These are phyloP conservation scores for Vanessa atalanta DNA, from an alignment of 1,140 invertebrate species.

Conservation along the genomic window DNA sequence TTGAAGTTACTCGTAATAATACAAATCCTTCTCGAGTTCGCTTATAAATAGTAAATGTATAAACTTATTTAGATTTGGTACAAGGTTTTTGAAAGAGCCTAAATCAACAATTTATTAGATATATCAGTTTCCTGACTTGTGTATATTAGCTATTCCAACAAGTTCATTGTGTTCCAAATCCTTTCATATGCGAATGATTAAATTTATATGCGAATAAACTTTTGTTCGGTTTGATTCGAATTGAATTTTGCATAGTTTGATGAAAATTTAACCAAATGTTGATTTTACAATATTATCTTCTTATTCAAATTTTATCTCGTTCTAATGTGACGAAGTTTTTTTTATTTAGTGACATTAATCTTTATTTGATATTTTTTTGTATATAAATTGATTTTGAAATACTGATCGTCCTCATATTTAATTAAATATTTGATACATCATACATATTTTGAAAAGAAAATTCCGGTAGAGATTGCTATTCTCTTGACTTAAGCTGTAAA, in stretches of 20 bases:
- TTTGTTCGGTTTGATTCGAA: constrained; percentile 19
- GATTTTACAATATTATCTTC: neutral
- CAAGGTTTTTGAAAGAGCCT: constrained; percentile 17
- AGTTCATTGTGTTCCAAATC: constrained; percentile 16
- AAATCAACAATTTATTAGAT: constrained; percentile 30
- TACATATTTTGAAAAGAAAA: no score
- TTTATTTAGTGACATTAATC: neutral
- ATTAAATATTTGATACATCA: no score
- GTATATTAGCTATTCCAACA: constrained; percentile 13
- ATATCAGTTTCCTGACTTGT: constrained; percentile 10
- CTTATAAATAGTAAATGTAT: neutral
- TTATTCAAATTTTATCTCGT: neutral
- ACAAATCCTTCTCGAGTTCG: no score
- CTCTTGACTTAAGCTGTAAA: neutral
- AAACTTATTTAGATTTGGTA: neutral
- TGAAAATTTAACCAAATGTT: constrained; percentile 1
- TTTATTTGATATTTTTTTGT: no score
- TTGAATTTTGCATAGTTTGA: constrained; percentile 24
- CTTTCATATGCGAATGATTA: constrained; percentile 27
- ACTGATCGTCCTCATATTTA: no score
- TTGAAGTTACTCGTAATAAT: no score
- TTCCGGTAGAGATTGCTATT: no score
- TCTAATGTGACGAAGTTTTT: neutral
- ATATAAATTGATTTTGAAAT: no score
- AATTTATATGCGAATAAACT: constrained; percentile 27